phyloP scores from a whole-genome alignment of 2,888 invertebrate species.

The Pyralis farinalis region DNA sequence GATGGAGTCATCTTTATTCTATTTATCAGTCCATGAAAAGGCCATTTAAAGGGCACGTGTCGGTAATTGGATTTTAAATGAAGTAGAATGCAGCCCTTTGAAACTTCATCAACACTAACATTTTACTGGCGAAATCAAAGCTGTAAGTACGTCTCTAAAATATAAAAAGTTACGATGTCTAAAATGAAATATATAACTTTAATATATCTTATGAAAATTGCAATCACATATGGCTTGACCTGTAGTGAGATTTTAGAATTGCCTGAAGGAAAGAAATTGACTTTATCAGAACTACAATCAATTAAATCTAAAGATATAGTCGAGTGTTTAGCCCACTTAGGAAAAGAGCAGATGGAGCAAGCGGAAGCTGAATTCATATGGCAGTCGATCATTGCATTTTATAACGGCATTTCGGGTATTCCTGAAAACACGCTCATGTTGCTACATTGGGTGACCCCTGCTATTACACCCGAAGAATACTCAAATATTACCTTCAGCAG shows the following conservation, averaged over 20 bases:
- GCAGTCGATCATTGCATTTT: constrained; percentile 45
- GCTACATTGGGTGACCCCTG: constrained; percentile 70
- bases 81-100: not conserved
- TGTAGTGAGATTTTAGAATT: constrained; percentile 49
- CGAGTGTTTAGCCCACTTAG: constrained; percentile 55
- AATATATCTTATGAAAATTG: constrained; percentile 13
- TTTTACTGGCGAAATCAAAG: not conserved
- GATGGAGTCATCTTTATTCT: constrained; percentile 1
- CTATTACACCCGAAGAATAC: constrained; percentile 69
- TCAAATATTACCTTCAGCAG: constrained; percentile 71
- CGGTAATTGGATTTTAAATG: constrained; percentile 6
- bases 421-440: constrained; percentile 59
- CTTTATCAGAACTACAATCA: constrained; percentile 36
- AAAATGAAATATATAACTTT: constrained; percentile 9
- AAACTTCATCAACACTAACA: not conserved
- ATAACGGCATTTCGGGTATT: constrained; percentile 52
- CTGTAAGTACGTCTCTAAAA: not conserved
- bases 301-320: constrained; percentile 48
- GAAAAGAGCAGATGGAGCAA: constrained; percentile 39
- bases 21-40: not conserved
- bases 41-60: constrained; percentile 1
- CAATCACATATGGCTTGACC: constrained; percentile 23
- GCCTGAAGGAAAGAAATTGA: constrained; percentile 32
- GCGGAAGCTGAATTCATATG: constrained; percentile 57
- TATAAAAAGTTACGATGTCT: not conserved